Percentiles rank a stretch among this genome's conserved stretches.
Evolutionary conservation across 2,888 invertebrate genomes (phyloP).

Genomic region (Phytoseiulus persimilis): DNA sequence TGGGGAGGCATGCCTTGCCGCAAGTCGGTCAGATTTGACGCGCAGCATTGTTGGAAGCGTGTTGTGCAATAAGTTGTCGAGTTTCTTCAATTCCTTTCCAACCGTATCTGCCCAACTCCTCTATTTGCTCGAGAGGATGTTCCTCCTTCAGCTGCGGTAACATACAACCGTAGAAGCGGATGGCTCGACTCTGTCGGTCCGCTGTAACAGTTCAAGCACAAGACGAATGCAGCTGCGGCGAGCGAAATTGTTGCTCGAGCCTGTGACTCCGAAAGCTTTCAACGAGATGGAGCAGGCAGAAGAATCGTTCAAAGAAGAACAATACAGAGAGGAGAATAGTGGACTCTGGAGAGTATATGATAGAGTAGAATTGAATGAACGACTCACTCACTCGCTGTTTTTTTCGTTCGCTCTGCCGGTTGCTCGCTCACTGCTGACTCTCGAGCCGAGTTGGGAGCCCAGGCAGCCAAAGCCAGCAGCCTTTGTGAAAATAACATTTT

Average conservation of each 20-base stretch:
- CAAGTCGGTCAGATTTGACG: too few species aligned
- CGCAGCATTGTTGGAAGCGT: background rate
- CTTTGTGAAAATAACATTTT: background rate
- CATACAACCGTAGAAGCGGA: background rate
- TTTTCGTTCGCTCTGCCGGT: background rate
- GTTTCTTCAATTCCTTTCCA: background rate
- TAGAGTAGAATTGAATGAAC: conserved; percentile 5
- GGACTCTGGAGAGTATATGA: conserved; percentile 5
- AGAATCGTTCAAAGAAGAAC: background rate
- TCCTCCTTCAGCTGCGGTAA: background rate
- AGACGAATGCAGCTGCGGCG: background rate
- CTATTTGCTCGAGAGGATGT: background rate
- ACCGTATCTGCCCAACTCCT: background rate
- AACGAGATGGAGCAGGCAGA: background rate
- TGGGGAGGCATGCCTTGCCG: too few species aligned
- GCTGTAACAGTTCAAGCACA: background rate
- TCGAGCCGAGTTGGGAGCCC: background rate
- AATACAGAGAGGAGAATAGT: background rate
- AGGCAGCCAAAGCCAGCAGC: background rate
- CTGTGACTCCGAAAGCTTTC: background rate
- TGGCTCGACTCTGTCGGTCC: background rate
- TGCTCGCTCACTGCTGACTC: background rate
- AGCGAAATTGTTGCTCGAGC: background rate
- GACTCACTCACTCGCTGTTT: background rate
- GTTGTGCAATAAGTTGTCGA: background rate